Conservation (phyloP, 2,888 invertebrate species). For the Diplolepis rosae region DNA sequence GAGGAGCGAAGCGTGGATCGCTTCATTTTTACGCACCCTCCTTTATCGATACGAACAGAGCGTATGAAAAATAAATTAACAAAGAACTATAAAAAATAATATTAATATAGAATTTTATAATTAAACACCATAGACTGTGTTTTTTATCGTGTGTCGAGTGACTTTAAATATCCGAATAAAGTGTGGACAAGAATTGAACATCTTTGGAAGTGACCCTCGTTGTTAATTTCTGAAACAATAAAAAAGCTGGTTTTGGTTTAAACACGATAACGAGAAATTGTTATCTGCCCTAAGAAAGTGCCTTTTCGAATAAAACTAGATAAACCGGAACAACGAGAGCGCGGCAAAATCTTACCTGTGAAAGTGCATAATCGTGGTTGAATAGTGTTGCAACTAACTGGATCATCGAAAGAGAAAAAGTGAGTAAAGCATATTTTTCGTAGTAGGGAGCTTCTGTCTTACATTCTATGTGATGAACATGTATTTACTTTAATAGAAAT, state of each 20-base stretch:
- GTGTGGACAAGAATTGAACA: neutral
- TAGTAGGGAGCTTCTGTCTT: neutral
- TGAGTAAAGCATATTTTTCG: neutral
- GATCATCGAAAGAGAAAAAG: slow-evolving; percentile 8
- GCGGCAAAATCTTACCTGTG: neutral
- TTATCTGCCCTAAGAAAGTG: neutral
- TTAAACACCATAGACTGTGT: neutral
- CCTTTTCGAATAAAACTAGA: neutral
- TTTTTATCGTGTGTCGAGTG: neutral
- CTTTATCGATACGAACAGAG: slow-evolving; percentile 24
- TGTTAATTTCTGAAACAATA: neutral
- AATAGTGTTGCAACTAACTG: slow-evolving; percentile 4
- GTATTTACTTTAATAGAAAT: too few species aligned
- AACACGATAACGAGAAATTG: neutral
- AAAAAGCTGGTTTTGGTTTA: neutral
- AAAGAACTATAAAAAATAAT: neutral
- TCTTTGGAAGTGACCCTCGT: neutral
- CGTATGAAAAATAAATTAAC: neutral
- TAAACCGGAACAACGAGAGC: neutral
- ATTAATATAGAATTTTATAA: neutral
- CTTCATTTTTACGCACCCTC: slow-evolving; percentile 58
- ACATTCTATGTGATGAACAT: neutral
- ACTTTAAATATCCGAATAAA: neutral
- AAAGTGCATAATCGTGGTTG: slow-evolving; percentile 15
- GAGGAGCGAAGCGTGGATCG: slow-evolving; percentile 50